A percentile compares a stretch with the other conserved stretches of the same genome.
phyloP scores from a whole-genome alignment of 2,113 vertebrate genomes.

The Sprattus sprattus region DNA sequence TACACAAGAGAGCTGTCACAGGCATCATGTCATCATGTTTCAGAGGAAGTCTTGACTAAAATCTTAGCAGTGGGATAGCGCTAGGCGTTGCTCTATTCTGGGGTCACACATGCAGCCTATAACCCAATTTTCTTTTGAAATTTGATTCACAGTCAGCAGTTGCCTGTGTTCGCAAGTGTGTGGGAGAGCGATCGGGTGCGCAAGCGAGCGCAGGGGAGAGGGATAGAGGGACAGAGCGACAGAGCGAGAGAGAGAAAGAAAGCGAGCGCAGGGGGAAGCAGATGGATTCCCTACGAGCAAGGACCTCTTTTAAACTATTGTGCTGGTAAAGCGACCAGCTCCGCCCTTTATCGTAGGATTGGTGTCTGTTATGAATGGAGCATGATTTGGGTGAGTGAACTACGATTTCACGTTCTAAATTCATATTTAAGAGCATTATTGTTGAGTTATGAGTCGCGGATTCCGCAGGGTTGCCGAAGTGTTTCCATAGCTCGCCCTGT shows the following conservation, averaged over 20 bases:
- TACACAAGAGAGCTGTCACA: no score
- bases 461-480: background rate
- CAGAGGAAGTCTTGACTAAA: no score
- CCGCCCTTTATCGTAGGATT: background rate
- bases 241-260: constrained; percentile 5
- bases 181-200: background rate
- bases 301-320: background rate
- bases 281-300: background rate
- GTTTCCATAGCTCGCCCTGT: no score
- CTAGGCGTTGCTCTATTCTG: no score
- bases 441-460: background rate
- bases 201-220: background rate
- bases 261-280: background rate
- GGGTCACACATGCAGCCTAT: no score
- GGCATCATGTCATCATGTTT: no score
- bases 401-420: background rate
- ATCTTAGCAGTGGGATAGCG: no score
- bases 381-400: constrained; percentile 19
- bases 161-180: background rate
- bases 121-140: no score
- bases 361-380: constrained; percentile 19
- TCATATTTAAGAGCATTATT: background rate
- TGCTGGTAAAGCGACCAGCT: background rate
- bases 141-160: background rate
- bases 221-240: background rate